Evolutionary conservation across 2,888 invertebrate genomes (phyloP).

Genomic region (Agrilus cyanescens): DNA sequence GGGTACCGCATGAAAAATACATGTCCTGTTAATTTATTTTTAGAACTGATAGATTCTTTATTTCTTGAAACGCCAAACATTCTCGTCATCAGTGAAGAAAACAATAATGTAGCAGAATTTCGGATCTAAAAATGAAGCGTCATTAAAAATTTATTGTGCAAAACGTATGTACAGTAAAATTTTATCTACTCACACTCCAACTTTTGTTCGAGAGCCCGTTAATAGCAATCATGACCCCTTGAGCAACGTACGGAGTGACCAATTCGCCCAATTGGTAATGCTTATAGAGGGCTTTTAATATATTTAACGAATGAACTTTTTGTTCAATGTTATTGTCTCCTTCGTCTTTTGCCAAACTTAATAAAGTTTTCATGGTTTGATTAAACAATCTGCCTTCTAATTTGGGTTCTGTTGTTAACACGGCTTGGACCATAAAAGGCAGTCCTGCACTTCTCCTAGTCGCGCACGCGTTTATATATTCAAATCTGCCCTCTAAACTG

Average conservation of each 20-base stretch:
- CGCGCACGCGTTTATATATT: slow-evolving; percentile 50
- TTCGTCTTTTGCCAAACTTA: slow-evolving; percentile 34
- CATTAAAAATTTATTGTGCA: no score
- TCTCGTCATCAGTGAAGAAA: slow-evolving; percentile 70
- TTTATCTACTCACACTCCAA: slow-evolving; percentile 57
- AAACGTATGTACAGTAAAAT: slow-evolving; percentile 2
- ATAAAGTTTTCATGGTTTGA: slow-evolving; percentile 43
- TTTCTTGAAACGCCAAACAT: slow-evolving; percentile 75
- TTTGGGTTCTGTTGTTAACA: slow-evolving; percentile 62
- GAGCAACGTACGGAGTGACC: slow-evolving; percentile 54
- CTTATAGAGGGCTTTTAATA: slow-evolving; percentile 68
- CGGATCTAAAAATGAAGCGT: slow-evolving; percentile 47
- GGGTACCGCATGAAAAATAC: slow-evolving; percentile 69
- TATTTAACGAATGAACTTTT: slow-evolving; percentile 74
- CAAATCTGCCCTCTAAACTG: slow-evolving; percentile 39
- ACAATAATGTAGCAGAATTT: slow-evolving; percentile 76
- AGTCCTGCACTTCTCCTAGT: slow-evolving; percentile 90
- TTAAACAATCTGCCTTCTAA: slow-evolving; percentile 45
- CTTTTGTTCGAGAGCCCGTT: slow-evolving; percentile 57
- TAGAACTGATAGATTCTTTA: slow-evolving; percentile 43
- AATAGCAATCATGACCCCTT: slow-evolving; percentile 60
- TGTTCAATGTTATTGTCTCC: slow-evolving; percentile 34
- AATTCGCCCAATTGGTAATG: slow-evolving; percentile 64
- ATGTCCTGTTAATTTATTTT: slow-evolving; percentile 62
- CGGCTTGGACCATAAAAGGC: slow-evolving; percentile 80